A percentile compares a stretch with the other conserved stretches of the same genome.
Conservation (phyloP, 2,797 vertebrate genomes). For the Anomalospiza imberbis region DNA sequence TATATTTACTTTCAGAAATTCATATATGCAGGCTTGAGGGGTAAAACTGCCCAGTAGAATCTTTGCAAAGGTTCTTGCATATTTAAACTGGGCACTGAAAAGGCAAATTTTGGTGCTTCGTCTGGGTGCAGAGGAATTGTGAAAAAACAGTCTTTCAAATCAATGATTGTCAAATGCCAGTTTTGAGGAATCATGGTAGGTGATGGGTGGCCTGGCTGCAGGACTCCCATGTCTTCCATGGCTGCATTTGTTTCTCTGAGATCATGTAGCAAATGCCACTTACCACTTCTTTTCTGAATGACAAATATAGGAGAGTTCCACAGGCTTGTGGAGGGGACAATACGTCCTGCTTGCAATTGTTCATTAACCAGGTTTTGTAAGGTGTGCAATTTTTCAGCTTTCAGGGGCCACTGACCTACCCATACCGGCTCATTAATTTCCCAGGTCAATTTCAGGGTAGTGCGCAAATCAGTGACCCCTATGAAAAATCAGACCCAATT, state of each 20-base stretch:
- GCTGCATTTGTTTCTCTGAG: background rate
- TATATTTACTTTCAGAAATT: background rate
- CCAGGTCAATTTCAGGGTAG: background rate
- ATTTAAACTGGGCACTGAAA: background rate
- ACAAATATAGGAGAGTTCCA: background rate
- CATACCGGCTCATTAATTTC: background rate
- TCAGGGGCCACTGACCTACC: background rate
- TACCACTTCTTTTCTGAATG: background rate
- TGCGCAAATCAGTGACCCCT: background rate
- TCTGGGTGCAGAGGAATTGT: background rate
- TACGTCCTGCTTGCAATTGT: accelerated
- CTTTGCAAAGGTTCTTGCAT: background rate
- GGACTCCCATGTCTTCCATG: background rate
- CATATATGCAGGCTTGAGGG: background rate
- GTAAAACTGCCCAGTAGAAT: background rate
- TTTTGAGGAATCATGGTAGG: accelerated
- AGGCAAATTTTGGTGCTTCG: background rate
- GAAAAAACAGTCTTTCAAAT: background rate
- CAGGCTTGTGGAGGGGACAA: background rate
- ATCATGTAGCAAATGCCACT: background rate
- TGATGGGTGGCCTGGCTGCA: no score
- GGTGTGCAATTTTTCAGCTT: background rate
- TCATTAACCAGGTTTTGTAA: background rate
- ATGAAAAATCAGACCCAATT: background rate
- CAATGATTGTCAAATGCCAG: background rate